These are phyloP conservation scores for Pyrgus malvae DNA, from an alignment of 2,888 invertebrate species.

Conservation along the genomic window DNA sequence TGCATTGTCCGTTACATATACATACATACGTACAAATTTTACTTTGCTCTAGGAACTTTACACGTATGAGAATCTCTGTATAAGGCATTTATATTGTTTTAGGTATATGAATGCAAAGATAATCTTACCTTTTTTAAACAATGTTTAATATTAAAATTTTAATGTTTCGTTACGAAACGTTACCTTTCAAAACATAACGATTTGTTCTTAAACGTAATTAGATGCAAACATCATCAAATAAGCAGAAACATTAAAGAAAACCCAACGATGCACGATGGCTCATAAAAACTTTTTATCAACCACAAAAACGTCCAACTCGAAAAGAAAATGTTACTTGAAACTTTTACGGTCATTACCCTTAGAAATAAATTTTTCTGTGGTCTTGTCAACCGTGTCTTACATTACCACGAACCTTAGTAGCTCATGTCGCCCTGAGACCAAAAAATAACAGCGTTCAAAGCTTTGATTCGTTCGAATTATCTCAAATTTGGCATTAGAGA, in stretches of 20 bases:
- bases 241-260: background rate
- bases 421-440: slow-evolving; percentile 13
- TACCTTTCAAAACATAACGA: too few species aligned
- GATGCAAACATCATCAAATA: background rate
- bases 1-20: too few species aligned
- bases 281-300: background rate
- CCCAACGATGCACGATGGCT: background rate
- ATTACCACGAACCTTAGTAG: slow-evolving; percentile 9
- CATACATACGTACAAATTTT: too few species aligned
- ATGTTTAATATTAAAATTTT: too few species aligned
- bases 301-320: background rate
- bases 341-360: slow-evolving; percentile 18
- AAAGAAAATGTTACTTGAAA: slow-evolving; percentile 19
- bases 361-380: slow-evolving; percentile 7
- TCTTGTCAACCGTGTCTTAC: slow-evolving; percentile 15
- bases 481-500: slow-evolving; percentile 19
- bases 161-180: too few species aligned
- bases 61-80: too few species aligned
- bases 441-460: slow-evolving; percentile 21
- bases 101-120: too few species aligned
- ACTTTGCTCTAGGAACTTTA: too few species aligned
- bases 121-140: too few species aligned
- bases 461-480: slow-evolving; percentile 16
- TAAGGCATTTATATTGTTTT: too few species aligned
- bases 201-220: too few species aligned